Percentiles rank a stretch among this genome's conserved stretches.
Conservation (phyloP, 1,140 invertebrate genomes). For the Temnothorax nylanderi region DNA sequence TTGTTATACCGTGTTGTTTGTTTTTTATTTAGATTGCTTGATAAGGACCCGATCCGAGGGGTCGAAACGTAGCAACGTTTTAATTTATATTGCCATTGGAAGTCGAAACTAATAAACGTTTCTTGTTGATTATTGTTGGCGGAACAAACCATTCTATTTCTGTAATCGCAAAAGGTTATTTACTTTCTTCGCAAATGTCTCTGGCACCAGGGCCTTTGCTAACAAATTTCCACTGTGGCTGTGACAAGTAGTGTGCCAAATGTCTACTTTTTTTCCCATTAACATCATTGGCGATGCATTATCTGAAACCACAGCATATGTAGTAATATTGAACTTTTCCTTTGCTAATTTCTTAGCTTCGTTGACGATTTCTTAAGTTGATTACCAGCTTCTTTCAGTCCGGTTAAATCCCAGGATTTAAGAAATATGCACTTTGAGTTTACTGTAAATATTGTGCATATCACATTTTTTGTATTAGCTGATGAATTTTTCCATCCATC, state of each 20-base stretch:
- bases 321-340: background rate
- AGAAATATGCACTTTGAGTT: constrained; percentile 9
- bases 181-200: background rate
- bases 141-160: too few species aligned
- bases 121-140: too few species aligned
- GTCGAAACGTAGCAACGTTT: too few species aligned
- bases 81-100: too few species aligned
- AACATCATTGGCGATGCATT: background rate
- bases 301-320: background rate
- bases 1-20: too few species aligned
- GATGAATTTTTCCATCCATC: constrained; percentile 20
- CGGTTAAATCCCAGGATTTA: constrained; percentile 30
- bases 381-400: background rate
- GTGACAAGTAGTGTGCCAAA: constrained; percentile 12
- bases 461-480: constrained; percentile 3
- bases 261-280: background rate
- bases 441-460: background rate
- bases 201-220: background rate
- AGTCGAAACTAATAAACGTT: too few species aligned
- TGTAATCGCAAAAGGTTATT: background rate
- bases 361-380: constrained; percentile 19
- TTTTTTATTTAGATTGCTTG: too few species aligned
- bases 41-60: too few species aligned
- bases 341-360: background rate
- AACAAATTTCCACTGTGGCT: background rate